Evolutionary conservation across 2,888 invertebrate species (phyloP).

Genomic region (Drosophila putrida): DNA sequence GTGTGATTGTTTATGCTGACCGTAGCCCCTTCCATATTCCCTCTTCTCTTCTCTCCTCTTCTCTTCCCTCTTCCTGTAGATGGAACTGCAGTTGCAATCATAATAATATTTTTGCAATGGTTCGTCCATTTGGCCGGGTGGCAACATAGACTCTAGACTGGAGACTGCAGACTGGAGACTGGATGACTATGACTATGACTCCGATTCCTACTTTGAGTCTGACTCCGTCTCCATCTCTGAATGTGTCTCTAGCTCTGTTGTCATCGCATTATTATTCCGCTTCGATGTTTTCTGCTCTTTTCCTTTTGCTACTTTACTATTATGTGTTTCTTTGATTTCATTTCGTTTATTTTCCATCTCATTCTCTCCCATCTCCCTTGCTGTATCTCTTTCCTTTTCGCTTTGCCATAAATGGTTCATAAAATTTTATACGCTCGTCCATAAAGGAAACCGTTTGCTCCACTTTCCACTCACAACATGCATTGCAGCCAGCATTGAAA

Average conservation of each 20-base stretch:
- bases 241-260: constrained; percentile 42
- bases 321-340: constrained; percentile 70
- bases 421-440: constrained; percentile 70
- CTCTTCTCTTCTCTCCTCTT: background rate
- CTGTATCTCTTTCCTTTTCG: constrained; percentile 36
- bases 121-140: constrained; percentile 38
- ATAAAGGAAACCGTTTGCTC: constrained; percentile 72
- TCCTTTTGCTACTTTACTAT: constrained; percentile 66
- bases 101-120: constrained; percentile 69
- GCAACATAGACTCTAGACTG: constrained; percentile 19
- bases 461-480: constrained; percentile 54
- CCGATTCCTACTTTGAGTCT: background rate
- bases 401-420: constrained; percentile 70
- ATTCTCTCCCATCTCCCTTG: background rate
- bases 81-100: constrained; percentile 60
- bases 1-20: constrained; percentile 69
- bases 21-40: constrained; percentile 9
- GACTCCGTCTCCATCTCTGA: constrained; percentile 6
- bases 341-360: constrained; percentile 28
- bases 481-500: constrained; percentile 44
- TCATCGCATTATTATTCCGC: constrained; percentile 71
- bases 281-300: constrained; percentile 67
- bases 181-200: constrained; percentile 33
- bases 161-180: constrained; percentile 28
- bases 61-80: background rate